Base-by-base conservation (phyloP, 2,888 invertebrate species). In the Polyommatus iphigenia region DNA sequence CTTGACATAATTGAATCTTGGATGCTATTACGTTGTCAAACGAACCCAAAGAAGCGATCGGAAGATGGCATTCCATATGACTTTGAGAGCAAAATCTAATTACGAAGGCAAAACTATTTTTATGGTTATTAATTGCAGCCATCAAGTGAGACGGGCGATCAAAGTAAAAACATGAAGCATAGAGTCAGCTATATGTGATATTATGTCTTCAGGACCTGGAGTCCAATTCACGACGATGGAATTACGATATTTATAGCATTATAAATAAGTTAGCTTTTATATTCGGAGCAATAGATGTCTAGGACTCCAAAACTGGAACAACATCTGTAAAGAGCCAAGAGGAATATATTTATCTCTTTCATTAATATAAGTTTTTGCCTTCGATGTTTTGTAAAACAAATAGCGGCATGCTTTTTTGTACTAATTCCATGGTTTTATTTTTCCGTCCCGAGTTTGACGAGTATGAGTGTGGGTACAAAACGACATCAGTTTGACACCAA, bases 401-500 rank as follows among this genome's bases (percentile, higher is more conserved):
- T 54, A 5, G 18, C 54, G 5, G 5, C 54, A 18, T 15, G 54
- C 54, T 18, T 54, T 54, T 54, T 54, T 18, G 18, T 54, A 54
- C 5, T 54, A 54, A 54, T 54, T 15, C 18, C 54, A 18, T 18
- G 54, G 54, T 54, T 54, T 54, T 54, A 54, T 54, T 54, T 15
- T 54, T 18, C 54, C 54, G 72, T n/a, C 72, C 41, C 71, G 71
- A 8, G 41, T 41, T 3, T 72, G 72, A 75, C 15, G 50, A 75
- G 46, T 29, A 29, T 24, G 75, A 75, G 54, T 57, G 73, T 75
- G 59, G 41, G 41, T 24, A 18, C 59, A 36, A 78, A 78, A 78
- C 80, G 80, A 79, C 79, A 80, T 80, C 80, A 76, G 81, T 87
- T 85, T 87, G 87, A 87, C 88, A 87, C 86, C 82, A 84, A 87